Percentiles rank a stretch among this genome's conserved stretches.
These are phyloP conservation scores for Sarcophilus harrisii DNA, from an alignment of 2,797 vertebrate genomes.

Conservation along the genomic window DNA sequence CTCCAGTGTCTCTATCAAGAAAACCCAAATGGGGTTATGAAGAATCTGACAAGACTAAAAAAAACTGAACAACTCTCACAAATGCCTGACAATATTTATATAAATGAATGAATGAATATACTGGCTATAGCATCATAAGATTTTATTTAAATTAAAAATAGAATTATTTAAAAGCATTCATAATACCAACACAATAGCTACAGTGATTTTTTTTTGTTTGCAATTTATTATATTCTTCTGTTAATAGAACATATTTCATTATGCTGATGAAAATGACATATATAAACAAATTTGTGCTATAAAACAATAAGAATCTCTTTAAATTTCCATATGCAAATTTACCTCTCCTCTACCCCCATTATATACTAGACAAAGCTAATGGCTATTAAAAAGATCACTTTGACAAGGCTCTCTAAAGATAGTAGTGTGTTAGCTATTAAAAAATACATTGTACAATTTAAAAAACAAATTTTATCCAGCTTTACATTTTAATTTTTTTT, in stretches of 20 bases:
- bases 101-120: not conserved
- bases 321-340: slow-evolving; percentile 83
- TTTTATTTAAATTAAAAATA: slow-evolving; percentile 84
- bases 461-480: not conserved
- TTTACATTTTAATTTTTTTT: not conserved
- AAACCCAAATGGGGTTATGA: not conserved
- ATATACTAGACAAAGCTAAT: not conserved
- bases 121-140: not conserved
- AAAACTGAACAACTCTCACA: not conserved
- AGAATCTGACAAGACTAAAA: not conserved
- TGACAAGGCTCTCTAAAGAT: not conserved
- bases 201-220: slow-evolving; percentile 84
- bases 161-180: slow-evolving; percentile 97
- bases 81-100: not conserved
- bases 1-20: not conserved
- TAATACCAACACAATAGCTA: slow-evolving; percentile 90
- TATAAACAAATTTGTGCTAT: slow-evolving; percentile 92
- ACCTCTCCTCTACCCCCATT: not conserved
- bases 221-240: slow-evolving; percentile 90
- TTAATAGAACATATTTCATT: slow-evolving; percentile 86
- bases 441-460: not conserved
- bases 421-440: not conserved
- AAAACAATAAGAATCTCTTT: slow-evolving; percentile 92
- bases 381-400: not conserved
- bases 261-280: slow-evolving; percentile 87